Conservation (phyloP, 2,113 vertebrate species). For the Trochalopteron elliotii region DNA sequence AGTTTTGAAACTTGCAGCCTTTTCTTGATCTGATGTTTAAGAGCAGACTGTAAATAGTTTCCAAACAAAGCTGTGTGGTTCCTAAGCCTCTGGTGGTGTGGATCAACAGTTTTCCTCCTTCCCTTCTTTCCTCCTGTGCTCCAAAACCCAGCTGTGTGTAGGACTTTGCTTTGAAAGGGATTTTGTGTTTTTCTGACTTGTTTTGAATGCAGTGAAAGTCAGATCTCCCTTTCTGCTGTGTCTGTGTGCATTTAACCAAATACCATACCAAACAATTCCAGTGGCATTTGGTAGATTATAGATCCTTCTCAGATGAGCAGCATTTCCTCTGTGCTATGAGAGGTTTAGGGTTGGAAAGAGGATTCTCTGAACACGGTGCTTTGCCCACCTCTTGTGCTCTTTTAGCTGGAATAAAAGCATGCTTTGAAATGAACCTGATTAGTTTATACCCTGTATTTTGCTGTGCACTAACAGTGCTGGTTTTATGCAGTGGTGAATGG, state of each 20-base stretch:
- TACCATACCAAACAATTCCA: neutral
- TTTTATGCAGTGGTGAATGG: neutral
- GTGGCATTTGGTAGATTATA: neutral
- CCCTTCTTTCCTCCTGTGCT: neutral
- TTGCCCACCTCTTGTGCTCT: slow-evolving; percentile 6
- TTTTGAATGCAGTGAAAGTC: neutral
- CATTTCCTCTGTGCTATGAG: neutral
- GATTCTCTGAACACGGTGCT: neutral
- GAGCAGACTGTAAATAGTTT: neutral
- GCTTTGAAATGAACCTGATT: slow-evolving; percentile 23
- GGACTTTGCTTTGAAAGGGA: neutral
- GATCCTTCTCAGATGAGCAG: neutral
- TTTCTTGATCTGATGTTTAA: neutral
- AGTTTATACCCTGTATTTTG: slow-evolving; percentile 15
- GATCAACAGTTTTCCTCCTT: neutral
- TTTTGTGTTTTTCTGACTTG: neutral
- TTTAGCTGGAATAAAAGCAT: neutral
- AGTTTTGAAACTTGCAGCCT: neutral
- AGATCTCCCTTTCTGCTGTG: accelerated
- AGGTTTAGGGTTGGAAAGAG: neutral
- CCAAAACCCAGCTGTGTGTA: neutral
- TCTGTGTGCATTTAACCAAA: neutral
- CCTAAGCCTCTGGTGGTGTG: neutral
- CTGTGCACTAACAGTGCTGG: neutral
- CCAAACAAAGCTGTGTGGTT: neutral